A percentile compares a stretch with the other conserved stretches of the same genome.
phyloP scores from a whole-genome alignment of 2,888 invertebrate species.

The Tenthredo amoena region DNA sequence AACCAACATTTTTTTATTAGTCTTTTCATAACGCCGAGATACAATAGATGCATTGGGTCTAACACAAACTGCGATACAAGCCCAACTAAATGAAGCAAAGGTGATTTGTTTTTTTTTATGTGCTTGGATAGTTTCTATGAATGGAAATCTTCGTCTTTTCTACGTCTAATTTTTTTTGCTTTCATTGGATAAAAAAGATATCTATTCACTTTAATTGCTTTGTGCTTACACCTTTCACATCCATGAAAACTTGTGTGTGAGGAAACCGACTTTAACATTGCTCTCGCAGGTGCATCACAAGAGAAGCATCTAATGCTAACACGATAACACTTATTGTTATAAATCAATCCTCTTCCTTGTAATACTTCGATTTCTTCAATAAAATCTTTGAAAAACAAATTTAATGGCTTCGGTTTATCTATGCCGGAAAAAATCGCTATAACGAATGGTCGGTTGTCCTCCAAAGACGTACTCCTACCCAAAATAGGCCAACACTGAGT shows the following conservation, averaged over 20 bases:
- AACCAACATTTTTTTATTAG: conserved; percentile 25
- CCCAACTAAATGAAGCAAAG: not conserved
- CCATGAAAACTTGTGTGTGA: not conserved
- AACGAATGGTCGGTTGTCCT: not conserved
- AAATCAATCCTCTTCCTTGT: not conserved
- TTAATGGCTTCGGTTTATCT: not conserved
- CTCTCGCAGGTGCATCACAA: conserved; percentile 1
- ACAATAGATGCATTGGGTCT: conserved; percentile 40
- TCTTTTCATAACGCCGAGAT: conserved; percentile 20
- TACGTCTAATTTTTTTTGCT: not conserved
- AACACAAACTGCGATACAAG: conserved; percentile 16
- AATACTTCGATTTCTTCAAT: not conserved
- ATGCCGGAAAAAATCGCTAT: not conserved
- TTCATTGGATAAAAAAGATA: not conserved
- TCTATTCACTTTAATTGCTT: not conserved
- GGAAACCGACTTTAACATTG: not conserved
- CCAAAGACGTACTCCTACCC: not conserved
- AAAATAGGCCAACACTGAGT: conserved; percentile 10
- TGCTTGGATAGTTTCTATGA: not conserved
- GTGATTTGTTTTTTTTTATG: not conserved
- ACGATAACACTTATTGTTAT: not conserved
- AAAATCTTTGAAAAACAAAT: not conserved
- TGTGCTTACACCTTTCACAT: not conserved
- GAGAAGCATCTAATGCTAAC: not conserved
- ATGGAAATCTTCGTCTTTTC: not conserved